Evolutionary conservation across 2,113 vertebrate species (phyloP), one percentile per base, ranked within the genome.

Genomic region (Protomyctophum bolini): DNA sequence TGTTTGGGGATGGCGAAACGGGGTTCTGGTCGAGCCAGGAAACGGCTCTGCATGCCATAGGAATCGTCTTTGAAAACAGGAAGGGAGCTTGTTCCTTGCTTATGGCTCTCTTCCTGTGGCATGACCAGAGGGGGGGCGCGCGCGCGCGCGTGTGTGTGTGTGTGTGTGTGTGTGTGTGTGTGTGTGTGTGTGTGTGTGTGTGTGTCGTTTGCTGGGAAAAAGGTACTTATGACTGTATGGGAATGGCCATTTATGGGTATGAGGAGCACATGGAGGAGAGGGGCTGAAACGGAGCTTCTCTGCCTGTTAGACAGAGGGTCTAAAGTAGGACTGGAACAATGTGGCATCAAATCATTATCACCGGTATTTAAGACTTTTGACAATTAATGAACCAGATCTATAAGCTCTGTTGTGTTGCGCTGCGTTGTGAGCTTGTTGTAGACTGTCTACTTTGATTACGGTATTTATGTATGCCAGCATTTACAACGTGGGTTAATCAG

Each of bases 1-100:
- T 94, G 93, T 94, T 94, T 69, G 75, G 33, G 80, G 88, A 88
- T 89, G 88, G 90, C 87, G 85, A 84, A 87, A 86, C 85, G 78
- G 86, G 33, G 83, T 82, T 76, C 63, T 72, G 83, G 33, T 41
- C 62, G 76, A 84, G 80, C 58, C 88, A 91, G 92, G 92, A 92
- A 93, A 85, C 85, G 49, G 73, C 91, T 94, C 92, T 87, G 91
- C 94, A 88, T 92, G 93, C 93, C 90, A 91, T 88, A 88, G 85
- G 90, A 94, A 93, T 91, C 86, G 86, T 90, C 91, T 95, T 85
- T 92, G 93, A 92, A 98, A 97, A 98, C 97, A 98, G 96, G 97
- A 98, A 98, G 93, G 82, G 88, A 88, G 77, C 92, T 96, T 96
- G 95, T 95, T 94, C 93, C 91, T 92, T 84, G 90, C 93, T 91